Conservation (phyloP, 1,140 invertebrate species). For the Meloidogyne floridensis region DNA sequence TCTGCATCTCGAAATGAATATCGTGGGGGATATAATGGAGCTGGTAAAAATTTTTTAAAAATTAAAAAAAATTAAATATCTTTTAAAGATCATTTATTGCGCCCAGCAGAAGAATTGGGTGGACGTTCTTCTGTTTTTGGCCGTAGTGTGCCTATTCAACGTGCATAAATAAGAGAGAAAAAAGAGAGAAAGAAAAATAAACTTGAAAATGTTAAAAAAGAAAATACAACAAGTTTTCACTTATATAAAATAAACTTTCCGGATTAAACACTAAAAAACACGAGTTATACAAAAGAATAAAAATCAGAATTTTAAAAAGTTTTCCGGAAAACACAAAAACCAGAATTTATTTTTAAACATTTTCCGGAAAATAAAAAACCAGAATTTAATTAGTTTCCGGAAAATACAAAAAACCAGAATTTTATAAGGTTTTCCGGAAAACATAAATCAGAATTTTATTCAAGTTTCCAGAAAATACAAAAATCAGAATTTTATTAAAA, state of each 20-base stretch:
- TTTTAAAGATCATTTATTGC: conserved; percentile 33
- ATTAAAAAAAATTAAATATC: background rate
- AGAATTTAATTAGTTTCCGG: too few species aligned
- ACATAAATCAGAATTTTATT: background rate
- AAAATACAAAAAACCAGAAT: background rate
- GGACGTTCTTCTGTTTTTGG: conserved; percentile 27
- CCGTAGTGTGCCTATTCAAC: conserved; percentile 35
- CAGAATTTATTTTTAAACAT: too few species aligned
- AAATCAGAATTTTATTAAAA: conserved; percentile 1
- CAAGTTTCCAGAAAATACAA: background rate
- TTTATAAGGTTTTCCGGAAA: background rate
- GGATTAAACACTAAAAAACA: too few species aligned
- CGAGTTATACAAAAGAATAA: background rate
- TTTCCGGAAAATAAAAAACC: too few species aligned
- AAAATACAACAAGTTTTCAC: conserved; percentile 12
- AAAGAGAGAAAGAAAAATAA: background rate
- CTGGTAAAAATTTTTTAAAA: background rate
- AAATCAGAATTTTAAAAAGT: background rate
- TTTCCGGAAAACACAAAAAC: background rate
- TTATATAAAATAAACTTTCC: background rate
- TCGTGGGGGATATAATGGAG: conserved; percentile 17
- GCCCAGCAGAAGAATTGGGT: conserved; percentile 37
- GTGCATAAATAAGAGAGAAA: conserved; percentile 10
- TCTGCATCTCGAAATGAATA: conserved; percentile 28
- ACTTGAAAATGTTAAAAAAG: conserved; percentile 4